Evolutionary conservation across 2,888 invertebrate genomes (phyloP).

Genomic region (Netelia melanura): DNA sequence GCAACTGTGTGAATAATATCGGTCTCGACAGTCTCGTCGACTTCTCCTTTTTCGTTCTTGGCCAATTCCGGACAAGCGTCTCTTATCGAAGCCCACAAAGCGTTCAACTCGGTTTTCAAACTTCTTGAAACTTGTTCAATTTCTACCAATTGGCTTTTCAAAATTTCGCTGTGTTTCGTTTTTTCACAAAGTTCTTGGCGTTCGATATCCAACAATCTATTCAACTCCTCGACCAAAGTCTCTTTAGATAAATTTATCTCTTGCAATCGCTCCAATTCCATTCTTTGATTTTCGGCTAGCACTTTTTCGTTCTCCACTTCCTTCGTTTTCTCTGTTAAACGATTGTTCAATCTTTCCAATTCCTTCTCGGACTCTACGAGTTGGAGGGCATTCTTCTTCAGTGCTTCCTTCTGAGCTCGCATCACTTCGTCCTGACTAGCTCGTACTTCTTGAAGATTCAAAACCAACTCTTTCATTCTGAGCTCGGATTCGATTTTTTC

Average conservation of each 20-base stretch:
- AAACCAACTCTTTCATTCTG: slow-evolving; percentile 76
- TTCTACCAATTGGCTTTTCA: slow-evolving; percentile 60
- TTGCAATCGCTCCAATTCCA: slow-evolving; percentile 4
- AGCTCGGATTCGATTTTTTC: slow-evolving; percentile 74
- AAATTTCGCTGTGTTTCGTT: slow-evolving; percentile 6
- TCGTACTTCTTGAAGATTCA: slow-evolving; percentile 75
- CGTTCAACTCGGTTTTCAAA: slow-evolving; percentile 64
- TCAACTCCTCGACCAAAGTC: slow-evolving; percentile 23
- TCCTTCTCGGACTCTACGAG: slow-evolving; percentile 69
- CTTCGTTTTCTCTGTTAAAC: neutral
- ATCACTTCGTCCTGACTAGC: slow-evolving; percentile 75
- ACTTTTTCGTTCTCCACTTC: slow-evolving; percentile 41
- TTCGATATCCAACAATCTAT: slow-evolving; percentile 9
- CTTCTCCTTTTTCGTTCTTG: neutral
- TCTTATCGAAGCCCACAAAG: slow-evolving; percentile 49
- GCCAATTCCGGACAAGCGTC: slow-evolving; percentile 54
- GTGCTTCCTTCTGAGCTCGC: slow-evolving; percentile 73
- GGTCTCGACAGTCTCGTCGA: slow-evolving; percentile 10
- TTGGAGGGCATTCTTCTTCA: slow-evolving; percentile 72
- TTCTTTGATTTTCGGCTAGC: neutral
- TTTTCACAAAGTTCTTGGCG: neutral
- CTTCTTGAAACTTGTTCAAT: slow-evolving; percentile 63
- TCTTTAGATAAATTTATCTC: neutral
- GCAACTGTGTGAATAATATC: slow-evolving; percentile 45
- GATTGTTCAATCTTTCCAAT: slow-evolving; percentile 42